These are phyloP conservation scores for Lysiphlebus fabarum DNA, from an alignment of 1,140 invertebrate species.

Conservation along the genomic window DNA sequence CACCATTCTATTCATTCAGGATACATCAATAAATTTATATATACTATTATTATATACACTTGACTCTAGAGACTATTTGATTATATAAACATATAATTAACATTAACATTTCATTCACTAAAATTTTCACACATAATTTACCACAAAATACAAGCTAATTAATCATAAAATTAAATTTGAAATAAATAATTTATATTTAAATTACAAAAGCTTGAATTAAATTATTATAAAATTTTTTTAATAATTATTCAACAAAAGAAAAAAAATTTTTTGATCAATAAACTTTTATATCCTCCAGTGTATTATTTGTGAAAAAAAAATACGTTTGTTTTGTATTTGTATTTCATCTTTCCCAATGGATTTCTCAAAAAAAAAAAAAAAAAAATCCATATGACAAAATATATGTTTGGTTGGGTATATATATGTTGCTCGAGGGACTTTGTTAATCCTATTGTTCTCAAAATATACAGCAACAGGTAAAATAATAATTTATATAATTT, in stretches of 20 bases:
- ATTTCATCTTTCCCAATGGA: not conserved
- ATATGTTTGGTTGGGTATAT: constrained; percentile 4
- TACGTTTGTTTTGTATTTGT: not conserved
- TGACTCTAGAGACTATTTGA: constrained; percentile 12
- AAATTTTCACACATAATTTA: not conserved
- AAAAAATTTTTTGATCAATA: no score
- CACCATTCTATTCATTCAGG: not conserved
- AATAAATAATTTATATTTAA: no score
- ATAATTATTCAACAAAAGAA: no score
- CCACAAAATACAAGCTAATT: not conserved
- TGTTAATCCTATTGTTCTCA: constrained; percentile 7
- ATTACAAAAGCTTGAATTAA: no score
- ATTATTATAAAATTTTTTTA: no score
- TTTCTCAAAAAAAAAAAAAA: constrained; percentile 11
- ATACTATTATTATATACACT: no score
- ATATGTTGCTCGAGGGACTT: constrained; percentile 3
- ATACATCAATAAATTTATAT: no score
- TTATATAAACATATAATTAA: constrained; percentile 10
- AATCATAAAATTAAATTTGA: no score
- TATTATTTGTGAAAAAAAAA: not conserved
- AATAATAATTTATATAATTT: constrained; percentile 12
- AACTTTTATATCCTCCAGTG: no score
- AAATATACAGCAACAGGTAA: constrained; percentile 14
- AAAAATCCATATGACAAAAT: constrained; percentile 5
- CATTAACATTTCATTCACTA: constrained; percentile 9